Percentiles rank a stretch among this genome's conserved stretches.
Evolutionary conservation across 1,140 invertebrate genomes (phyloP).

Genomic region (Marisa cornuarietis): DNA sequence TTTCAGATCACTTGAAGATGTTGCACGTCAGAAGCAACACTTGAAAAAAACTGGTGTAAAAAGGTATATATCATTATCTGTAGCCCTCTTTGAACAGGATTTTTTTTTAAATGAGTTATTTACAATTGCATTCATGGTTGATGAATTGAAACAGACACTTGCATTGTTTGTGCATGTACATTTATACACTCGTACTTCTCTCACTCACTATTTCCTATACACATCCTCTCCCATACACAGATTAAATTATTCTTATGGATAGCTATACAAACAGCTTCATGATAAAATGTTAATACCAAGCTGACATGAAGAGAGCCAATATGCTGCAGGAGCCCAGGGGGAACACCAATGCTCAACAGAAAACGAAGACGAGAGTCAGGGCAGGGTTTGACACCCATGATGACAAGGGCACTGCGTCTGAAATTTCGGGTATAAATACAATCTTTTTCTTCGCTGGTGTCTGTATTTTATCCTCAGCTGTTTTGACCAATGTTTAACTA

Average conservation of each 20-base stretch:
- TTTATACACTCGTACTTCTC: neutral
- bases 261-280: neutral
- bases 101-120: too few species aligned
- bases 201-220: neutral
- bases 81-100: too few species aligned
- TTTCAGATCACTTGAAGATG: slow-evolving; percentile 13
- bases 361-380: slow-evolving; percentile 31
- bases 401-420: slow-evolving; percentile 37
- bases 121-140: too few species aligned
- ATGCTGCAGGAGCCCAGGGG: slow-evolving; percentile 40
- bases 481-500: too few species aligned
- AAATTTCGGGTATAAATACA: slow-evolving; percentile 35
- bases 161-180: neutral
- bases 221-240: slow-evolving; percentile 9
- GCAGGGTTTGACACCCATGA: slow-evolving; percentile 35
- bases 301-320: neutral
- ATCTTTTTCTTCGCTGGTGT: too few species aligned
- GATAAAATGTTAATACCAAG: neutral
- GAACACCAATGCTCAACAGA: slow-evolving; percentile 32
- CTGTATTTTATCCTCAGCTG: too few species aligned
- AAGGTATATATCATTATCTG: neutral
- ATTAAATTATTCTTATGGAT: slow-evolving; percentile 1
- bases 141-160: too few species aligned
- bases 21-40: slow-evolving; percentile 4
- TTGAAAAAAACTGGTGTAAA: slow-evolving; percentile 17